A percentile compares a stretch with the other conserved stretches of the same genome.
Conservation (phyloP, 2,888 invertebrate genomes). For the Leptopilina drosophilae region DNA sequence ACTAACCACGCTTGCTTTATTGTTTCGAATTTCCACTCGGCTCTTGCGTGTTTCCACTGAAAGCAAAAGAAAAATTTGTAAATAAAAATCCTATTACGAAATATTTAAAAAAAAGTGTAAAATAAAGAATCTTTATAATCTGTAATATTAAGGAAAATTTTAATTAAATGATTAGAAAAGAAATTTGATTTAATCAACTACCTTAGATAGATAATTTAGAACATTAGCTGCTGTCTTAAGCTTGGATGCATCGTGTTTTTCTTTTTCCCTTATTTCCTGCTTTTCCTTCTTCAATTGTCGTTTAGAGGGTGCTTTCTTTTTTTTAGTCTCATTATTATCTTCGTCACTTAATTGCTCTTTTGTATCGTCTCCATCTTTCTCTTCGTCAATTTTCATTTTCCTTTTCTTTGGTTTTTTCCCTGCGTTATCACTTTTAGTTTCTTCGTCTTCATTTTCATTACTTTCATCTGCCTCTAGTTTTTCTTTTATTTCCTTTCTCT, state of each 20-base stretch:
- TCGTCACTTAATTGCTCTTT: constrained; percentile 28
- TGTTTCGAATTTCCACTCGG: constrained; percentile 90
- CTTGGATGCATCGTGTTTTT: constrained; percentile 79
- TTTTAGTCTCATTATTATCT: constrained; percentile 61
- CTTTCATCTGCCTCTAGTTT: background rate
- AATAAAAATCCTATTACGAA: too few species aligned
- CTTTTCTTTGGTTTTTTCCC: constrained; percentile 52
- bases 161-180: background rate
- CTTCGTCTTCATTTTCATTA: background rate
- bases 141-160: too few species aligned
- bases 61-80: constrained; percentile 42
- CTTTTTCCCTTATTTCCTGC: constrained; percentile 79
- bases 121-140: too few species aligned
- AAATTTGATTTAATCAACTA: constrained; percentile 46
- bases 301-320: constrained; percentile 79
- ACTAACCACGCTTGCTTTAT: constrained; percentile 87
- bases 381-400: constrained; percentile 42
- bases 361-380: background rate
- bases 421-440: background rate
- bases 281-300: constrained; percentile 83
- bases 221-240: constrained; percentile 81
- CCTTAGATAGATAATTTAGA: constrained; percentile 81
- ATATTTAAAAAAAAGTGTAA: too few species aligned
- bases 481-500: constrained; percentile 42
- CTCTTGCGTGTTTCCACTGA: constrained; percentile 84